These are phyloP conservation scores for Chauna torquata DNA, from an alignment of 2,113 vertebrate species.

Conservation along the genomic window DNA sequence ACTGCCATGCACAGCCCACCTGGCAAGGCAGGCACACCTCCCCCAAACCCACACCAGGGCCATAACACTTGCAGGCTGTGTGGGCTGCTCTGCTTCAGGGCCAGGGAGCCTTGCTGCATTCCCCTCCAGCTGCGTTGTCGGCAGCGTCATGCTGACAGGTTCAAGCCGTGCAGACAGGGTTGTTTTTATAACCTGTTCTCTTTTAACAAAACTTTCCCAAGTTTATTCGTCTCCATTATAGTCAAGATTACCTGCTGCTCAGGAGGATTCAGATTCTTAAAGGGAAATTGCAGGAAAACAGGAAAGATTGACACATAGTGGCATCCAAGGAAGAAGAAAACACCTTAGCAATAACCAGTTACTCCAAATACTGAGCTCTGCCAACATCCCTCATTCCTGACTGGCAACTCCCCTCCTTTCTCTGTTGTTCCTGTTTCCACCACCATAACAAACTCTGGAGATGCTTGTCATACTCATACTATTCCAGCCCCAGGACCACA, in stretches of 20 bases:
- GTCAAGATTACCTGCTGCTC: slow-evolving; percentile 35
- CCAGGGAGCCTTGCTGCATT: fast-evolving
- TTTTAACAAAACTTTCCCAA: slow-evolving; percentile 66
- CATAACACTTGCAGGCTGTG: slow-evolving; percentile 29
- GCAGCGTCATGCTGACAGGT: slow-evolving; percentile 45
- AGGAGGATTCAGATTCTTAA: neutral
- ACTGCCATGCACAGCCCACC: slow-evolving; percentile 10
- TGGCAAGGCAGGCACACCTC: slow-evolving; percentile 14
- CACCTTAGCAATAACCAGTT: neutral
- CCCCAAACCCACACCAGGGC: neutral
- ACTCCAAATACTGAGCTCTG: neutral
- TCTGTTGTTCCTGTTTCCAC: neutral
- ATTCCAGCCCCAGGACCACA: neutral
- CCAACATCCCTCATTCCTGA: neutral
- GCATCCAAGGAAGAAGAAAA: neutral
- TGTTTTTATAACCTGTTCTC: slow-evolving; percentile 57
- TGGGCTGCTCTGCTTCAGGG: slow-evolving; percentile 34
- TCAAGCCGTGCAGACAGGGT: slow-evolving; percentile 25
- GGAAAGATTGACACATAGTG: neutral
- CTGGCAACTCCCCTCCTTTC: neutral
- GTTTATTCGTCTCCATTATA: neutral
- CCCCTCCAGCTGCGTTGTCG: slow-evolving; percentile 2
- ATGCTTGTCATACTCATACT: neutral
- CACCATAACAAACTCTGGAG: neutral
- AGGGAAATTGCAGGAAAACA: neutral